Evolutionary conservation across 2,888 invertebrate genomes (phyloP).

Genomic region (Phoronis australis): DNA sequence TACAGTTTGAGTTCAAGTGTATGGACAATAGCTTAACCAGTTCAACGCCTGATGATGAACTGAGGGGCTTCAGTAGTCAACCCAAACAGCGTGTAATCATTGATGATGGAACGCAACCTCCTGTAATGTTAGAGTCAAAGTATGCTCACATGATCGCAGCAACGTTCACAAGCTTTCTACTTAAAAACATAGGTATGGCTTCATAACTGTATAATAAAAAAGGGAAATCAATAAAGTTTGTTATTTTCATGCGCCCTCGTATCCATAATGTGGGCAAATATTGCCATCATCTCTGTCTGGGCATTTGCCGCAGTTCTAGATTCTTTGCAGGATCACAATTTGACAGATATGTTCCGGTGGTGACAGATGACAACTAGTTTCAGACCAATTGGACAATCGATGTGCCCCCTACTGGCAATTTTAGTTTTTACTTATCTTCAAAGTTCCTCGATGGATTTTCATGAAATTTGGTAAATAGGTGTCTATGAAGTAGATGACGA

Average conservation of each 20-base stretch:
- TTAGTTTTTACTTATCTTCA: too few relatives aligned
- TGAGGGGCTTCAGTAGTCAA: too few relatives aligned
- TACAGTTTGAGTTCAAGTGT: constrained; percentile 65
- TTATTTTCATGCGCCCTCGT: not conserved
- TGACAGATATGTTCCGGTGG: not conserved
- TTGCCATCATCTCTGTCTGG: not conserved
- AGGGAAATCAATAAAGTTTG: not conserved
- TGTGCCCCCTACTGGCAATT: too few relatives aligned
- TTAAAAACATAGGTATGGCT: constrained; percentile 74
- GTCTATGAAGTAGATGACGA: too few relatives aligned
- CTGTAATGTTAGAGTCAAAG: constrained; percentile 73
- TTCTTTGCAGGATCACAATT: not conserved
- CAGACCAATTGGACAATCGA: too few relatives aligned
- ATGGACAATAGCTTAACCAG: constrained; percentile 59
- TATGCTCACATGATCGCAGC: constrained; percentile 88
- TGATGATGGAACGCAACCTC: constrained; percentile 86
- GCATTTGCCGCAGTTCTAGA: not conserved
- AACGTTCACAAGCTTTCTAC: constrained; percentile 82
- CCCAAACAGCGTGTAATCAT: too few relatives aligned
- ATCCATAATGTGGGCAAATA: too few relatives aligned
- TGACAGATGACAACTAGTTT: too few relatives aligned
- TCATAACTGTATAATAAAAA: not conserved
- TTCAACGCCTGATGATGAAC: constrained; percentile 67
- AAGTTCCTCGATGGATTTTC: too few relatives aligned
- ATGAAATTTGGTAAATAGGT: too few relatives aligned